Evolutionary conservation across 2,113 vertebrate species (phyloP), one percentile per base, ranked within the genome.

Genomic region (Nanger granti): DNA sequence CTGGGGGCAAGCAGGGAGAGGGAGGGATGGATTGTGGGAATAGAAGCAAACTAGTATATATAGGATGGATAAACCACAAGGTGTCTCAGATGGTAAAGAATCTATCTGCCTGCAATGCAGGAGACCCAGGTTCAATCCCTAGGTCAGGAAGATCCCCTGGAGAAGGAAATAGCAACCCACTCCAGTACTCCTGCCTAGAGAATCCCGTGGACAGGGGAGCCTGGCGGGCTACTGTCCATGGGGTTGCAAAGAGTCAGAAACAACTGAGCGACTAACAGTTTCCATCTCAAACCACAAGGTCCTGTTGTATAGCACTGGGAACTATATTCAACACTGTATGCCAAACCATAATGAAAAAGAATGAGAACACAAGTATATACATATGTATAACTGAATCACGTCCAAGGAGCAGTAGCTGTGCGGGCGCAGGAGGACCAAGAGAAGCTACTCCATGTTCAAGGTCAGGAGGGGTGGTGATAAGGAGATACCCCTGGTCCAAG

Each of bases 191-290:
- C 5, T 76, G n/a, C n/a, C 69, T 76, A 20, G 20, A 76, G 69
- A 76, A 41, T 41, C 69, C 69, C 69, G 24, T 13, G 69, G n/a
- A 41, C n/a, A 76, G n/a, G 20, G 69, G 20, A 76, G 69, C n/a
- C 69, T 76, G 69, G 20, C 0, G 1, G 20, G 34, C 64, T n/a
- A 2, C 64, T 4, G 34, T n/a, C 34, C 34, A 10, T 2, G 34
- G 20, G 69, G 69, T 24, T 11, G 69, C 69, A 41, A 37, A 76
- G 69, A 41, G 69, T 76, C 69, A 76, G 69, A 73, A 20, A 73
- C 5, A 6, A 41, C 69, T 76, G n/a, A 76, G 20, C 1, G 5
- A 76, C 69, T 12, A 41, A 73, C 20, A 76, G 69, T 41, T 76
- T 26, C n/a, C 2, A 3, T 76, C 12, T 76, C 69, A 76, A 76